Percentiles rank a stretch among this genome's conserved stretches.
Evolutionary conservation across 2,888 invertebrate species (phyloP).

Genomic region (Colostygia pectinataria): DNA sequence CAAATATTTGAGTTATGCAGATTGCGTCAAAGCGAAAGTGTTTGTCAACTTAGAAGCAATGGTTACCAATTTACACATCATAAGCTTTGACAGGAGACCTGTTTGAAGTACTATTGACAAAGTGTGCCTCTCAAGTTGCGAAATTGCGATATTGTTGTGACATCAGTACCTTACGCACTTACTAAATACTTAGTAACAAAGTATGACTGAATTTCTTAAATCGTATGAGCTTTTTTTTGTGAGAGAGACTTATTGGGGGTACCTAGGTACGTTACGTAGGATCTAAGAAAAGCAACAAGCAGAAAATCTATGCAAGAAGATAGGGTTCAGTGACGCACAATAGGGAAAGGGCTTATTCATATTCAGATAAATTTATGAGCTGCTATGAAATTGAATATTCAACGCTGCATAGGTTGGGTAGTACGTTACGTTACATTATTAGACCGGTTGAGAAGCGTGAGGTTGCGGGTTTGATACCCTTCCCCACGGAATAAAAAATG

Average conservation of each 20-base stretch:
- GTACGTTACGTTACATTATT: neutral
- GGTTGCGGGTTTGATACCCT: no score
- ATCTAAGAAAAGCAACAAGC: neutral
- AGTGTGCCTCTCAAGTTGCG: slow-evolving; percentile 7
- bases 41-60: slow-evolving; percentile 11
- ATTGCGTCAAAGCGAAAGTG: slow-evolving; percentile 30
- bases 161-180: neutral
- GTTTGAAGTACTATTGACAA: slow-evolving; percentile 11
- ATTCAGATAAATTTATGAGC: slow-evolving; percentile 2
- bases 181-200: no score
- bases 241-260: no score
- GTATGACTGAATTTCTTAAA: no score
- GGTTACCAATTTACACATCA: slow-evolving; percentile 20
- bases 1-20: slow-evolving; percentile 9
- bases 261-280: no score
- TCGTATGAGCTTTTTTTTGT: no score
- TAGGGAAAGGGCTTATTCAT: slow-evolving; percentile 14
- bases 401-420: slow-evolving; percentile 1
- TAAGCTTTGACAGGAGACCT: slow-evolving; percentile 14
- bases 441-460: no score
- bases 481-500: no score
- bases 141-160: slow-evolving; percentile 11
- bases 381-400: slow-evolving; percentile 2
- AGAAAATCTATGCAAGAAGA: slow-evolving; percentile 9
- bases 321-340: slow-evolving; percentile 14